A percentile compares a stretch with the other conserved stretches of the same genome.
Evolutionary conservation across 2,113 vertebrate genomes (phyloP).

Genomic region (Cyprinus carpio): DNA sequence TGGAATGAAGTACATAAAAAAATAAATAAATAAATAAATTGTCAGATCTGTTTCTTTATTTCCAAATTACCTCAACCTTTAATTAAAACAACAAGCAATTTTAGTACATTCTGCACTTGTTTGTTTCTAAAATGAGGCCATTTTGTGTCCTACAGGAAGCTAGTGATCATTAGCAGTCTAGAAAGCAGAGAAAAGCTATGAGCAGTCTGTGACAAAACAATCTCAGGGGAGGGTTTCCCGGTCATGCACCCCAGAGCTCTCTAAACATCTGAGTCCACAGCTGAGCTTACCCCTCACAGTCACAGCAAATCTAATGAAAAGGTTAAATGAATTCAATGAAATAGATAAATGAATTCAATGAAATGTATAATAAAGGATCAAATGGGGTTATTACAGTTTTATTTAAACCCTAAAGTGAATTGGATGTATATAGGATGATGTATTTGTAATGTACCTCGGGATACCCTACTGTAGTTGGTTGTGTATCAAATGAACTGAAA

Average conservation of each 20-base stretch:
- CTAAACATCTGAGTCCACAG: constrained; percentile 11
- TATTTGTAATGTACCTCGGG: background rate
- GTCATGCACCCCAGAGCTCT: background rate
- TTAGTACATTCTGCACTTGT: background rate
- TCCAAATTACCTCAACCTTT: background rate
- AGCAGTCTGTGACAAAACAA: background rate
- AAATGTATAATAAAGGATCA: background rate
- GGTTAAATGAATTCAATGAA: background rate
- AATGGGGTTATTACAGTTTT: background rate
- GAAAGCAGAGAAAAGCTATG: background rate
- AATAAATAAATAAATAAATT: background rate
- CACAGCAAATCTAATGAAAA: constrained; percentile 12
- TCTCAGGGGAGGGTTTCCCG: background rate
- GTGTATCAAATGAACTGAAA: background rate
- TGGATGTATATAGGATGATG: background rate
- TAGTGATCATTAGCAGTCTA: constrained; percentile 4
- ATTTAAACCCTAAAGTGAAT: background rate
- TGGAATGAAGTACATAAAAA: background rate
- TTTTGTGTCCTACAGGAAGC: constrained; percentile 14
- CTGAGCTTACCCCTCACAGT: constrained; percentile 11
- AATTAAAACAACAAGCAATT: background rate
- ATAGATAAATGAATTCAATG: background rate
- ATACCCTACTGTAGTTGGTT: background rate
- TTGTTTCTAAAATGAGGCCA: background rate
- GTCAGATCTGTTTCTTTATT: background rate